Conservation (phyloP, 2,888 invertebrate genomes). For the Fragum fragum region DNA sequence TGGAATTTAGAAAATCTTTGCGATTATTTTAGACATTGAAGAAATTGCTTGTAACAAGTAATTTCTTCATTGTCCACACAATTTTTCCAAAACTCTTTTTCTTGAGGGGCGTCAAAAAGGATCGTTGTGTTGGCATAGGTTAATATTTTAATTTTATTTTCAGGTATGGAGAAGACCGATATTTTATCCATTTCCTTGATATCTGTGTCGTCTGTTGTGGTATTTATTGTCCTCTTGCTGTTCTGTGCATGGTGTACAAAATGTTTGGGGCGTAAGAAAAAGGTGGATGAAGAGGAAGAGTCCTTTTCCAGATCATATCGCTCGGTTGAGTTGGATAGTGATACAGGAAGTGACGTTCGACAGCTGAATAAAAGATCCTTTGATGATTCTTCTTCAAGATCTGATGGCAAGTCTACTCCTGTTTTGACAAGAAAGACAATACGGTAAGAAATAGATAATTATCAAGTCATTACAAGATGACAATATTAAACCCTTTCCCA, state of each 20-base stretch:
- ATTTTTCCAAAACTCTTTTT: too few species aligned
- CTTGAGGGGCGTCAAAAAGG: too few species aligned
- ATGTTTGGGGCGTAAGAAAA: conserved; percentile 49
- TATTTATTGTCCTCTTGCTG: conserved; percentile 44
- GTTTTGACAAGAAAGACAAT: conserved; percentile 57
- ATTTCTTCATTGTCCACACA: too few species aligned
- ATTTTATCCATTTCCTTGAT: conserved; percentile 40
- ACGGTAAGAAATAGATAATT: conserved; percentile 51
- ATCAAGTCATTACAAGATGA: too few species aligned
- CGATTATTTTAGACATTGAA: too few species aligned
- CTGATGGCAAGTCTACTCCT: conserved; percentile 38
- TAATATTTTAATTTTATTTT: conserved; percentile 16
- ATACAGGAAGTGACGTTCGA: conserved; percentile 41
- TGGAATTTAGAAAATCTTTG: too few species aligned
- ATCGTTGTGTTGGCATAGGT: too few species aligned
- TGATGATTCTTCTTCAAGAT: conserved; percentile 36
- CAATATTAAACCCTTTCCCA: too few species aligned
- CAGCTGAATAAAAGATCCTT: conserved; percentile 56
- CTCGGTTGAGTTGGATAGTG: conserved; percentile 55
- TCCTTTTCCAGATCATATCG: conserved; percentile 36
- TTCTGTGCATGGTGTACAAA: conserved; percentile 59
- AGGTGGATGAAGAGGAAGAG: conserved; percentile 48
- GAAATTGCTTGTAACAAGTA: too few species aligned
- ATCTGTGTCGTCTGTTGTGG: conserved; percentile 43
- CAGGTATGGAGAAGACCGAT: conserved; percentile 58